phyloP scores from a whole-genome alignment of 23 tunicate genomes.

The Trididemnum miniatum region DNA sequence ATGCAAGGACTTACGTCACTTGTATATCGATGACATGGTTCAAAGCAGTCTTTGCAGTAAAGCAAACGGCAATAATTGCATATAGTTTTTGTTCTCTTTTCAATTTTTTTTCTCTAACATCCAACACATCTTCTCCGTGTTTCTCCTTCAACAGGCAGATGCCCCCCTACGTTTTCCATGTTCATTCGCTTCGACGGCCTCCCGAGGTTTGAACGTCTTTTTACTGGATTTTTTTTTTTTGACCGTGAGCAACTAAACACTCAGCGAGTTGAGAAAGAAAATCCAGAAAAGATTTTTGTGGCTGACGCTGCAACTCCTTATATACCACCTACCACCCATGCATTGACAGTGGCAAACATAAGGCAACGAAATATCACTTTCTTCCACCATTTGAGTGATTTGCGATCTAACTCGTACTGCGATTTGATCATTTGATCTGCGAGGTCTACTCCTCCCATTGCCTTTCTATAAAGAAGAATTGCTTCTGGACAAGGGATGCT shows the following conservation, averaged over 20 bases:
- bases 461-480: slow-evolving; percentile 8
- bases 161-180: slow-evolving; percentile 22
- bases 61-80: slow-evolving; percentile 3
- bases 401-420: slow-evolving; percentile 26
- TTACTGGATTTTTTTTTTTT: not conserved
- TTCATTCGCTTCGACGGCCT: slow-evolving; percentile 18
- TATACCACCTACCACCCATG: slow-evolving; percentile 40
- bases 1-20: too few species aligned
- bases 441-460: slow-evolving; percentile 28
- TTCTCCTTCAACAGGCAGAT: slow-evolving; percentile 15
- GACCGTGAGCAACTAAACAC: not conserved
- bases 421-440: slow-evolving; percentile 41
- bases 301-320: slow-evolving; percentile 13
- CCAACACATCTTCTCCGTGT: slow-evolving; percentile 13
- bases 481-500: slow-evolving; percentile 36
- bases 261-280: slow-evolving; percentile 14
- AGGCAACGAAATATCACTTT: slow-evolving; percentile 12
- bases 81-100: not conserved
- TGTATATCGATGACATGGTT: slow-evolving; percentile 1
- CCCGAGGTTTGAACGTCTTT: not conserved
- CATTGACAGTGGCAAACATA: slow-evolving; percentile 10
- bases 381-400: slow-evolving; percentile 38
- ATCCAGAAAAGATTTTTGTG: not conserved
- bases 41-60: slow-evolving; percentile 9
- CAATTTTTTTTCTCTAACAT: not conserved